Conservation (phyloP, 2,113 vertebrate species). For the Diglossa brunneiventris region DNA sequence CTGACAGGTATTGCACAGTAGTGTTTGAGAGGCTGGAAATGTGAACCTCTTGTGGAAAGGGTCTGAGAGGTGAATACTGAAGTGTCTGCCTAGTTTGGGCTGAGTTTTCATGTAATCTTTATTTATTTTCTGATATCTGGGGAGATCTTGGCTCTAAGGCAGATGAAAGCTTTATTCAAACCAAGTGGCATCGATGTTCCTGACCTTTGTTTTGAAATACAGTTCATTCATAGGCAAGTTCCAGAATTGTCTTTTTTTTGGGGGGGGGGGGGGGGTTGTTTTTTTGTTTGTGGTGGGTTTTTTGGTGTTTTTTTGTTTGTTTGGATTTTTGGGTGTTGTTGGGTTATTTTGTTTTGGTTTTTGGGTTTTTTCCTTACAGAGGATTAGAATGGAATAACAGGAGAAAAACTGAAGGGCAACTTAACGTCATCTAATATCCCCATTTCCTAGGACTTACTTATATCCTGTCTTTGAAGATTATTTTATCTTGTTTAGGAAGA, state of each 20-base stretch:
- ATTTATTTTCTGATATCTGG: background rate
- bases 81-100: background rate
- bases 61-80: background rate
- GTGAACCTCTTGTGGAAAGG: background rate
- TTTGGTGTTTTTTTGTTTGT: background rate
- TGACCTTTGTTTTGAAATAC: background rate
- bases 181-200: accelerated
- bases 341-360: background rate
- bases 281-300: background rate
- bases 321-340: background rate
- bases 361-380: background rate
- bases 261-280: too few species aligned
- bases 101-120: background rate
- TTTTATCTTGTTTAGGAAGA: background rate
- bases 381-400: background rate
- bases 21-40: background rate
- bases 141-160: background rate
- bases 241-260: background rate
- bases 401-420: background rate
- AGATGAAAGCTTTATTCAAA: background rate
- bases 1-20: background rate
- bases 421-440: background rate
- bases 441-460: background rate
- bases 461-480: background rate
- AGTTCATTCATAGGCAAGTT: background rate